A percentile compares a stretch with the other conserved stretches of the same genome.
phyloP scores from a whole-genome alignment of 37 sponge, comb jelly and placozoan genomes.

The Agelas oroides region DNA sequence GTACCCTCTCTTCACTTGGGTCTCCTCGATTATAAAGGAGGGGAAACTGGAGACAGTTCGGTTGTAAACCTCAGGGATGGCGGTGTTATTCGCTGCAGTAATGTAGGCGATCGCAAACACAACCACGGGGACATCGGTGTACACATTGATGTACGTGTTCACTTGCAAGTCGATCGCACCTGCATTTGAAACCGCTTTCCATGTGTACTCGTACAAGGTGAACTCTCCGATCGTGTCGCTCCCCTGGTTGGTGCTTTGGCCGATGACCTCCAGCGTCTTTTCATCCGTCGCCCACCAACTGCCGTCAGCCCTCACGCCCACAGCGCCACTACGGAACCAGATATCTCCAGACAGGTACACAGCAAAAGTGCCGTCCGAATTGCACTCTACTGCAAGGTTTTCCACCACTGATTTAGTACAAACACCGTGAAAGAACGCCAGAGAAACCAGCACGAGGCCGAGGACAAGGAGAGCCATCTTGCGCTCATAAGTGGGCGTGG shows the following conservation, averaged over 20 bases:
- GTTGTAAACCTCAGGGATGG: slow-evolving; percentile 6
- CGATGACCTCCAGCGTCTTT: neutral
- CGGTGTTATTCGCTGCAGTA: slow-evolving; percentile 24
- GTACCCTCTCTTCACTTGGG: slow-evolving; percentile 39
- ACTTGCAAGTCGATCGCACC: neutral
- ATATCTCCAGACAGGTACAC: slow-evolving; percentile 1
- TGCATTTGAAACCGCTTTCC: slow-evolving; percentile 14
- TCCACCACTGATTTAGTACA: no score
- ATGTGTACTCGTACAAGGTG: neutral
- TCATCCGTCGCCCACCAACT: slow-evolving; percentile 26
- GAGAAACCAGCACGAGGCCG: no score
- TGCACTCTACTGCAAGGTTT: neutral
- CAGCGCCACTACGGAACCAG: slow-evolving; percentile 47
- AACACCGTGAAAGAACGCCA: no score
- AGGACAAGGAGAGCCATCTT: no score
- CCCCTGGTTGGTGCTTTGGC: neutral
- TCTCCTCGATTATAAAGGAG: slow-evolving; percentile 44
- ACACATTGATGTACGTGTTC: slow-evolving; percentile 26
- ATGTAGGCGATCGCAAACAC: slow-evolving; percentile 34
- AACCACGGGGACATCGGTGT: slow-evolving; percentile 20
- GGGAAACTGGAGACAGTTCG: slow-evolving; percentile 57
- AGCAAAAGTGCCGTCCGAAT: slow-evolving; percentile 4
- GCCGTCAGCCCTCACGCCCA: slow-evolving; percentile 20
- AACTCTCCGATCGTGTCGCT: slow-evolving; percentile 4
- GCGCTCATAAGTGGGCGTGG: no score